Evolutionary conservation across 2,888 invertebrate genomes (phyloP).

Genomic region (Unio delphinus): DNA sequence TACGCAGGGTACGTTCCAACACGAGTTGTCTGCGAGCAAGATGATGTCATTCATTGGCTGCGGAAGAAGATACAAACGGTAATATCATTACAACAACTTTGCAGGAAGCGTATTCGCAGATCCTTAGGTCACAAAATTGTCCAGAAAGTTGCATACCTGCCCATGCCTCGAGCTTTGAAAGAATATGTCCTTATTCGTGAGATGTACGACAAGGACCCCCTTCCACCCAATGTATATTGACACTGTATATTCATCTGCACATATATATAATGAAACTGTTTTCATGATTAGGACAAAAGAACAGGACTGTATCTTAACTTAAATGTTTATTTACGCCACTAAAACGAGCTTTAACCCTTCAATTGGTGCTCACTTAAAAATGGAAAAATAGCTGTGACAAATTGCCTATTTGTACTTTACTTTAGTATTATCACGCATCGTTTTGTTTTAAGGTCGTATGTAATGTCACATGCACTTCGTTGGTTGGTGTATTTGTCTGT

Average conservation of each 20-base stretch:
- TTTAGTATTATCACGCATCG: no score
- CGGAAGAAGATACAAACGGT: conserved; percentile 63
- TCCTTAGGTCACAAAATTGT: conserved; percentile 64
- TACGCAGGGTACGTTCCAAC: conserved; percentile 60
- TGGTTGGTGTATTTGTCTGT: no score
- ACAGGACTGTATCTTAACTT: not conserved
- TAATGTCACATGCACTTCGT: no score
- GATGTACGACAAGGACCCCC: conserved; percentile 42
- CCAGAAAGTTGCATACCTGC: conserved; percentile 60
- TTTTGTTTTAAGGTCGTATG: no score
- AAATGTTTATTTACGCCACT: not conserved
- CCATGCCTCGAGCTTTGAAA: conserved; percentile 66
- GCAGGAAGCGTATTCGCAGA: conserved; percentile 67
- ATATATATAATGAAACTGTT: conserved; percentile 4
- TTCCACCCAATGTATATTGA: conserved; percentile 16
- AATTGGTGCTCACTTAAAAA: no score
- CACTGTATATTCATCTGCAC: conserved; percentile 2
- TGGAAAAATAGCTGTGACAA: no score
- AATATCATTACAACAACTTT: conserved; percentile 65
- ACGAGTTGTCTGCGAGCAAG: conserved; percentile 56
- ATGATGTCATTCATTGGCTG: conserved; percentile 58
- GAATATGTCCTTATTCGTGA: conserved; percentile 67
- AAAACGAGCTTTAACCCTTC: no score
- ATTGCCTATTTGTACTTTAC: no score
- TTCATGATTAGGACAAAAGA: not conserved